These are phyloP conservation scores for Ectemnius continuus DNA, from an alignment of 2,888 invertebrate genomes.

Conservation along the genomic window DNA sequence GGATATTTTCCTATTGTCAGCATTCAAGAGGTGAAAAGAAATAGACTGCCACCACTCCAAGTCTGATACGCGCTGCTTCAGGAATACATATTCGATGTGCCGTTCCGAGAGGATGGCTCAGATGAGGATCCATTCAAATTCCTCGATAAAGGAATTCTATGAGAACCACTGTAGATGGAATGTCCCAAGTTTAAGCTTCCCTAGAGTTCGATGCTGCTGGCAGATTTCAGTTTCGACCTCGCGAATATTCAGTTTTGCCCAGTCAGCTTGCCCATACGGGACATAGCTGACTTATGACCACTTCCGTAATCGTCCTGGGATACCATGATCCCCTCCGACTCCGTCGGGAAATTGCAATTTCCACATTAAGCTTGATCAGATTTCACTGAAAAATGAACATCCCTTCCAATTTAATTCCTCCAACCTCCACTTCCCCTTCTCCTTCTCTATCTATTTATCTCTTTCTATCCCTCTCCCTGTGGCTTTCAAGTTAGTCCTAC, in stretches of 20 bases:
- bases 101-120: no score
- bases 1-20: no score
- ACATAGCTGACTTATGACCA: conserved; percentile 23
- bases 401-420: neutral
- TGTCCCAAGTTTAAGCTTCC: no score
- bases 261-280: conserved; percentile 4
- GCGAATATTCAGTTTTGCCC: conserved; percentile 11
- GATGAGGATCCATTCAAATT: no score
- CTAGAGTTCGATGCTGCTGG: conserved; percentile 18
- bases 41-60: no score
- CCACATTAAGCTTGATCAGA: conserved; percentile 35
- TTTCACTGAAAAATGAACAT: conserved; percentile 28
- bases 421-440: neutral
- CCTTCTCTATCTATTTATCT: neutral
- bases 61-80: no score
- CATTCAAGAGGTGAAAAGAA: no score
- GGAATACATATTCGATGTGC: no score
- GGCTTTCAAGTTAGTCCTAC: no score
- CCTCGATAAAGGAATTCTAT: no score
- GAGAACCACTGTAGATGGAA: no score
- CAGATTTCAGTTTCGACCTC: conserved; percentile 30
- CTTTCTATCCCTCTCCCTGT: neutral
- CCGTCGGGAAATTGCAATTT: conserved; percentile 42
- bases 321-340: conserved; percentile 16
- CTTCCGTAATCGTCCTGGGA: conserved; percentile 22